Evolutionary conservation across 2,888 invertebrate species (phyloP), one percentile per base, ranked within the genome.

Genomic region (Euproctis similis): DNA sequence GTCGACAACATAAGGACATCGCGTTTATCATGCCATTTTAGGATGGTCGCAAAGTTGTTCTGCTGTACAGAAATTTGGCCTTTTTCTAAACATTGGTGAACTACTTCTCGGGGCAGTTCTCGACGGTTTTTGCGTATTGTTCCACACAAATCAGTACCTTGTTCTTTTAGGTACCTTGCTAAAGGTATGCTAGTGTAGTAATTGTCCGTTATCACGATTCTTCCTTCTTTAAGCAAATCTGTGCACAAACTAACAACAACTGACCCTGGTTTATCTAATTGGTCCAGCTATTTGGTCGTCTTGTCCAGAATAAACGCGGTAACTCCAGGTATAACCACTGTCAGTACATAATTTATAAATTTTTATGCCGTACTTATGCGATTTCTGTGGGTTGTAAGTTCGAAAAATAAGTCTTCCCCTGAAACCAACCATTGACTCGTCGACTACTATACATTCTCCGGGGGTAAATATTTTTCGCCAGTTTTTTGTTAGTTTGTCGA

Each of bases 301-400:
- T 24, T 28, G 19, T 12, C 31, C 24, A 24, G 30, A 32, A 28
- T 49, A 42, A 31, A 49, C 26, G 14, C 26, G 4, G 21, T 41
- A 36, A 5, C 23, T 30, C 44, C 42, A 41, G 16, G 34, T 24
- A 34, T 32, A 37, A 8, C 46, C 32, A 20, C 30, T 28, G n/a
- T 27, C 29, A 12, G 38, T 31, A n/a, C 29, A 29, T 10, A 30
- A 11, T 20, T 34, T 38, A 26, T 38, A 38, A 14, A 43, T 42
- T 31, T 37, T 35, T 4, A 37, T 28, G 8, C 37, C 37, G 13
- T 37, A 37, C n/a, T 42, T 42, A 26, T 39, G 33, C 13, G 38
- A 27, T 30, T 46, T 46, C 14, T 28, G 25, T 30, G 41, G 39
- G 21, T 34, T 39, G 28, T 39, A 39, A 18, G 39, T 39, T 22